Base-by-base conservation (phyloP, 2,888 invertebrate genomes). In the Idaea aversata region DNA sequence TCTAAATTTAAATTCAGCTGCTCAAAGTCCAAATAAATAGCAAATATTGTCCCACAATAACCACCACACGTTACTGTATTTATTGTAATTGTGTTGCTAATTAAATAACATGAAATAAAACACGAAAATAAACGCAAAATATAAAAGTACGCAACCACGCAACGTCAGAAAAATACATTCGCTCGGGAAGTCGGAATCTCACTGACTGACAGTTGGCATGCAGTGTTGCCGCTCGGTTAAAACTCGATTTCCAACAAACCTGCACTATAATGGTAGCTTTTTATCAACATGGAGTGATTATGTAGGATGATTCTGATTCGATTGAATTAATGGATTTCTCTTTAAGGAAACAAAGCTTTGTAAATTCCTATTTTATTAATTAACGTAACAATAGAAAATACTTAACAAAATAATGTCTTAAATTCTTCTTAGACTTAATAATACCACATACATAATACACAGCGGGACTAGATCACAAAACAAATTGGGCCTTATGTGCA, bases 81-180 rank as follows among this genome's bases (percentile, higher is more conserved):
- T 47, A 47, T 47, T 47, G 10, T 47, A 7, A 67, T 70, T 71
- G 60, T 72, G 65, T 67, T 61, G 34, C 35, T 64, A 65, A 67
- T 72, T 68, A 63, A 68, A 71, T 73, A 69, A 75, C 71, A 74
- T 63, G 74, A 66, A 72, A 71, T 72, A 72, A 70, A 68, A 72
- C 80, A 80, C 81, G 77, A 79, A 79, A 76, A 76, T 79, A 78
- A 78, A 77, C 78, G 76, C 75, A 79, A 83, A 79, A 81, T 81
- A 77, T 75, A 81, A 77, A 79, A 81, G 83, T 66, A 84, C 83
- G 76, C 77, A 84, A 84, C 76, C 79, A 83, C 82, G 81, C 84
- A 82, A 84, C 85, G 82, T 82, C 82, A 82, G 75, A 80, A 86
- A 85, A 85, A 82, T 83, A 83, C 82, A 63, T 62, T 67, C 65